phyloP scores from a whole-genome alignment of 2,888 invertebrate genomes.

The Amphipyra tragopoginis region DNA sequence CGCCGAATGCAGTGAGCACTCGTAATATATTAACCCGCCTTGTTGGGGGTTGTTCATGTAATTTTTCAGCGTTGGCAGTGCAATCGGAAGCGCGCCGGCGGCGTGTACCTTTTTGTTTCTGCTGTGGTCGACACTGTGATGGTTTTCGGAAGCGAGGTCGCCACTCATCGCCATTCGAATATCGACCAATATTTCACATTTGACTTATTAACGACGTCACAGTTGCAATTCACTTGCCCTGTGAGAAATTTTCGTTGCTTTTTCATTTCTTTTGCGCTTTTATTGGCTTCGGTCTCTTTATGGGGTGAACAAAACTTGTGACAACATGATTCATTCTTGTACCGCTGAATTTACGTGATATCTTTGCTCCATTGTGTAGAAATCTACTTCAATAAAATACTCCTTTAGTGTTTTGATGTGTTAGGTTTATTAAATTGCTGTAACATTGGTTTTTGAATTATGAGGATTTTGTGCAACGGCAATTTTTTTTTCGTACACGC shows the following conservation, averaged over 20 bases:
- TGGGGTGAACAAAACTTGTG: constrained; percentile 45
- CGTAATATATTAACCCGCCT: constrained; percentile 78
- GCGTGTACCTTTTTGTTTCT: constrained; percentile 85
- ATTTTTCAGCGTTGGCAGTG: constrained; percentile 87
- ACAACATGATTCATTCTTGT: constrained; percentile 37
- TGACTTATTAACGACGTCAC: constrained; percentile 80
- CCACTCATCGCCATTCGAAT: constrained; percentile 77
- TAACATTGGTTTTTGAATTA: no score
- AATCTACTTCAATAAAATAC: neutral
- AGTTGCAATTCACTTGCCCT: constrained; percentile 58
- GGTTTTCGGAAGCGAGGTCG: constrained; percentile 87
- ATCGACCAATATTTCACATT: constrained; percentile 82
- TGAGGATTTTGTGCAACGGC: no score
- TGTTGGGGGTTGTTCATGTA: constrained; percentile 75
- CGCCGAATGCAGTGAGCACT: constrained; percentile 60
- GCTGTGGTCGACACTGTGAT: constrained; percentile 76
- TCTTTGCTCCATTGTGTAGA: constrained; percentile 13
- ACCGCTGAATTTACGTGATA: constrained; percentile 28
- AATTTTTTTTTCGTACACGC: no score
- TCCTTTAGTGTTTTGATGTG: no score
- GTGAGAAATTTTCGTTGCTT: constrained; percentile 46
- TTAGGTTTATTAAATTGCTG: no score
- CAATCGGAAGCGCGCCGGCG: constrained; percentile 87
- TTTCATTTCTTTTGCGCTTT: constrained; percentile 46
- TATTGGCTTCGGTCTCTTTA: constrained; percentile 42